Conservation (phyloP, 23 tunicate species). For the Ciona savignyi region DNA sequence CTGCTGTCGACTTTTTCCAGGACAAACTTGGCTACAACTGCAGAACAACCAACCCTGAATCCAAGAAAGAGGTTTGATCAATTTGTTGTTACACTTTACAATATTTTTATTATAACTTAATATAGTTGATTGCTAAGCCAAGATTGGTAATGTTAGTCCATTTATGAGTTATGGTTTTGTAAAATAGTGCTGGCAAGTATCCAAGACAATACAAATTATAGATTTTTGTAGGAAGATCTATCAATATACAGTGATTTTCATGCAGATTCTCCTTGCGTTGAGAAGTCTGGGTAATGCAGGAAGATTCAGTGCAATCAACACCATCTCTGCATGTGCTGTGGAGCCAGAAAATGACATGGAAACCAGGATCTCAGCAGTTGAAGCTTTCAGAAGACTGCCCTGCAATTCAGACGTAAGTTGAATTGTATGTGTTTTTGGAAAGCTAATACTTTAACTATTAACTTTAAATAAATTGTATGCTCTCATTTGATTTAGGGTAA, state of each 20-base stretch:
- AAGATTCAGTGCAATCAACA: conserved; percentile 14
- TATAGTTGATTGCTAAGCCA: too few relatives aligned
- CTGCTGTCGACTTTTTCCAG: conserved; percentile 34
- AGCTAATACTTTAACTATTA: too few relatives aligned
- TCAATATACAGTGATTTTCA: not conserved
- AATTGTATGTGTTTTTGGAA: too few relatives aligned
- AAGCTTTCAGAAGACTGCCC: conserved; percentile 73
- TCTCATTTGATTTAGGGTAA: too few relatives aligned
- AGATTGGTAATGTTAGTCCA: too few relatives aligned
- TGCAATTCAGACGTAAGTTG: conserved; percentile 68
- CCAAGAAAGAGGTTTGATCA: conserved; percentile 48
- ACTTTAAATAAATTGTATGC: too few relatives aligned
- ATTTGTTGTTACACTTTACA: too few relatives aligned
- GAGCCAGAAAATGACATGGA: conserved; percentile 66
- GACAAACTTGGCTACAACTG: conserved; percentile 73
- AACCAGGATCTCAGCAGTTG: conserved; percentile 71
- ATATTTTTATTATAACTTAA: too few relatives aligned
- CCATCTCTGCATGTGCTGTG: conserved; percentile 31
- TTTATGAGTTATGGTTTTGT: too few relatives aligned
- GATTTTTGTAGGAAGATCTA: not conserved
- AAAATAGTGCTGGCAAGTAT: too few relatives aligned
- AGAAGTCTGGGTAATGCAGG: conserved; percentile 90
- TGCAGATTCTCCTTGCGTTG: conserved; percentile 52
- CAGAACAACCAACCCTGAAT: conserved; percentile 31
- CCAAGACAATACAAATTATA: too few relatives aligned